These are phyloP conservation scores for Antedon mediterranea DNA, from an alignment of 53 echinoderm and acorn worm species.

Conservation along the genomic window DNA sequence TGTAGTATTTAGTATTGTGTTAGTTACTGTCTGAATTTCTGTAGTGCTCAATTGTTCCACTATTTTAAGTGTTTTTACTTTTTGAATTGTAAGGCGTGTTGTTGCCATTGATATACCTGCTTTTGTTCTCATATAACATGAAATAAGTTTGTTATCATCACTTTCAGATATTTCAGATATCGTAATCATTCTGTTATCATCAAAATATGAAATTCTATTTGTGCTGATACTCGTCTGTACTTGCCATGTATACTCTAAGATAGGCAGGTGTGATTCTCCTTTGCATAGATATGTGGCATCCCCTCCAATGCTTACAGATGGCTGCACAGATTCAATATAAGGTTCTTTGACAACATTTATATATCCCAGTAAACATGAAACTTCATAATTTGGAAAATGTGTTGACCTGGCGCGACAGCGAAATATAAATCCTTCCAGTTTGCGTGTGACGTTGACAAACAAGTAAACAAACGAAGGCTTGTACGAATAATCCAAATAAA, in stretches of 20 bases:
- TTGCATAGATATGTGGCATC: constrained; percentile 51
- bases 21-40: no score
- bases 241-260: constrained; percentile 31
- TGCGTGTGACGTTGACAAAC: constrained; percentile 33
- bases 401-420: constrained; percentile 33
- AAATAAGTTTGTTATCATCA: not conserved
- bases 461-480: constrained; percentile 37
- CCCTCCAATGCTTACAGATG: constrained; percentile 17
- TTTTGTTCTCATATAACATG: not conserved
- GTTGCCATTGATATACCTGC: not conserved
- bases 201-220: constrained; percentile 18
- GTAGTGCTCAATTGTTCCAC: no score
- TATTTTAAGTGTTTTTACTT: not conserved
- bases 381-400: constrained; percentile 32
- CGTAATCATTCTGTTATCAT: constrained; percentile 21
- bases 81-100: not conserved
- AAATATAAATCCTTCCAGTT: constrained; percentile 33
- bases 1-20: no score
- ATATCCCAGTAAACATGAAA: constrained; percentile 42
- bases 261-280: constrained; percentile 18
- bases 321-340: constrained; percentile 36
- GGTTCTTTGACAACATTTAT: constrained; percentile 37
- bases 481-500: constrained; percentile 13
- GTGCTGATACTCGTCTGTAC: constrained; percentile 28
- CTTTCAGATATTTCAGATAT: not conserved